Conservation (phyloP, 2,113 vertebrate species). For the Leptocoma aspasia region DNA sequence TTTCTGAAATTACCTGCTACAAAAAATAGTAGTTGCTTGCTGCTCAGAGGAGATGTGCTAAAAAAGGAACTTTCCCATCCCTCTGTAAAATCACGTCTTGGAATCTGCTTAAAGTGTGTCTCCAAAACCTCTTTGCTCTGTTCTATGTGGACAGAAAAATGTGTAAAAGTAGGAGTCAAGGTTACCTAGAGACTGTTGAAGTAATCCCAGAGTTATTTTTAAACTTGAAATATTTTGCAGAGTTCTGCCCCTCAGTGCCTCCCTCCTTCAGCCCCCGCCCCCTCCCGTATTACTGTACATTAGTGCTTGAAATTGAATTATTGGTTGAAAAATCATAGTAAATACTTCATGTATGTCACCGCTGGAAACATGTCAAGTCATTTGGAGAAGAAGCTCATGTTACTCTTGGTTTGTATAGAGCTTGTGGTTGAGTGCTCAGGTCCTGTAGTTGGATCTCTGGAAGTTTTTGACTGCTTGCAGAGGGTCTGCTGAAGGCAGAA, state of each 20-base stretch:
- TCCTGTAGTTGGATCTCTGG: not conserved
- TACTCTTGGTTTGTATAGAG: not conserved
- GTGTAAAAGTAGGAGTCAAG: not conserved
- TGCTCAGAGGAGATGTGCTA: constrained; percentile 10
- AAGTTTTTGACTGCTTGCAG: not conserved
- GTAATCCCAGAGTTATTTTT: not conserved
- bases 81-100: not conserved
- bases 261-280: fast-evolving
- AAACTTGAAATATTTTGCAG: not conserved
- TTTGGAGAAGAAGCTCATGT: not conserved
- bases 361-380: not conserved
- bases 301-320: too few relatives aligned
- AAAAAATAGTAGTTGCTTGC: not conserved
- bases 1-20: not conserved
- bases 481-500: not conserved
- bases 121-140: constrained; percentile 19
- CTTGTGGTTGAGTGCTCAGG: not conserved
- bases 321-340: constrained; percentile 3
- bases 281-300: fast-evolving
- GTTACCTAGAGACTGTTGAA: constrained; percentile 32
- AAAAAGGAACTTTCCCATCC: constrained; percentile 9
- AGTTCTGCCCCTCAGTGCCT: not conserved
- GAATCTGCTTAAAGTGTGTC: not conserved
- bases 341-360: not conserved
- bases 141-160: not conserved